Evolutionary conservation across 2,113 vertebrate genomes (phyloP).

Genomic region (pig (Sus scrofa)): T2T-Sscrofa CM000814.6:2769001-2769500

Average conservation of each 20-base stretch:
- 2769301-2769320: not conserved
- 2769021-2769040: accelerated
- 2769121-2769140: not conserved
- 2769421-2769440: not conserved
- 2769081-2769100: not conserved
- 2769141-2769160: no score
- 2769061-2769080: not conserved
- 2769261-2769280: not conserved
- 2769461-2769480: not conserved
- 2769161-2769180: not conserved
- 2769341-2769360: not conserved
- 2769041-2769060: not conserved
- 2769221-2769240: not conserved
- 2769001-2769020: not conserved
- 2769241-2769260: no score
- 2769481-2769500: not conserved
- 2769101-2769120: not conserved
- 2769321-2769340: not conserved
- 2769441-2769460: not conserved
- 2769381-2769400: accelerated
- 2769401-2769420: not conserved
- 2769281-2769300: not conserved
- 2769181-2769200: not conserved
- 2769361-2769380: accelerated
- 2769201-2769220: not conserved